Conservation (phyloP, 2,797 vertebrate species). For the Hozukius guyotensis region DNA sequence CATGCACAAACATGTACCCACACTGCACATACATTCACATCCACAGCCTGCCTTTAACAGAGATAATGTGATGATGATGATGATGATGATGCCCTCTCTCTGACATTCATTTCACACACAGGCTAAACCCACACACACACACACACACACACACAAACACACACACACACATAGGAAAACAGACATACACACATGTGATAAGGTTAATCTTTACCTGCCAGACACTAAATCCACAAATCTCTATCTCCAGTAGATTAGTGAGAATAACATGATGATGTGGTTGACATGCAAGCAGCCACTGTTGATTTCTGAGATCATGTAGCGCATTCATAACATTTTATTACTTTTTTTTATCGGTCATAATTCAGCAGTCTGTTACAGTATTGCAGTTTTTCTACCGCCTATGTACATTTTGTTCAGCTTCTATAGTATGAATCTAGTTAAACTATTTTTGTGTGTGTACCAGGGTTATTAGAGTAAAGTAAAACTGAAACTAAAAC, state of each 20-base stretch:
- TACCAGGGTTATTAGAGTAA: no score
- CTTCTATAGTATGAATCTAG: not conserved
- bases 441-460: not conserved
- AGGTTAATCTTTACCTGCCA: conserved; percentile 45
- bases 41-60: not conserved
- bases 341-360: not conserved
- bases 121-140: not conserved
- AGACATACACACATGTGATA: conserved; percentile 15
- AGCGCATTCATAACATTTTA: not conserved
- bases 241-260: conserved; percentile 3
- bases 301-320: not conserved
- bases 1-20: not conserved
- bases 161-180: not conserved
- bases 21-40: conserved; percentile 13
- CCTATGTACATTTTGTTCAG: not conserved
- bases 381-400: not conserved
- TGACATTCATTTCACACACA: conserved; percentile 28
- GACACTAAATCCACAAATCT: conserved; percentile 34
- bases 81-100: conserved; percentile 12
- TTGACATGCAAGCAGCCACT: not conserved
- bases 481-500: no score
- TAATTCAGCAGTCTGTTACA: not conserved
- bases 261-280: conserved; percentile 3
- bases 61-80: conserved; percentile 11
- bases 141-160: not conserved